Base-by-base conservation (phyloP, 2,113 vertebrate genomes). In the Neolamprologus hecqui region DNA sequence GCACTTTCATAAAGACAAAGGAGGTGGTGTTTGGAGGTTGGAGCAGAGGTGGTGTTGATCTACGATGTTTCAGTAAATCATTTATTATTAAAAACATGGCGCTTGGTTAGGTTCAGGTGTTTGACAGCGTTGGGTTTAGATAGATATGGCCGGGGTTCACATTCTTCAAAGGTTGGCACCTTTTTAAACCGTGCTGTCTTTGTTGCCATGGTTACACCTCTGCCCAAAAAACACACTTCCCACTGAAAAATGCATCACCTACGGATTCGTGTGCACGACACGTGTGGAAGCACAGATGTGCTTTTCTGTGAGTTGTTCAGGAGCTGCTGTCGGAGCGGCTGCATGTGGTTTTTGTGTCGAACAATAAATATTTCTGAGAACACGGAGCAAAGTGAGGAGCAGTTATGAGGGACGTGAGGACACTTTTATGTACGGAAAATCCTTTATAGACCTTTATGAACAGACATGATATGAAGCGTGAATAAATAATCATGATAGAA, bases 401-500 rank as follows among this genome's bases (percentile, higher is more conserved):
- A 35, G 31, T 63, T n/a, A 63, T 35, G 31, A 63, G 54, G 23
- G 23, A 26, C 4, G 23, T 57, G 6, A 57, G 15, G 15, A 35
- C 58, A 7, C 28, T 3, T 63, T 35, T 35, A 35, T n/a, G 6
- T 31, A 33, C 0, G 31, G 60, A n/a, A 65, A 65, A 65, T 33
- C 60, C 60, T 65, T n/a, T 65, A 65, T n/a, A 65, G 60, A n/a
- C 31, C 17, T 65, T 12, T 0, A 65, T 35, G 0, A 65, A 37
- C 60, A 68, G 33, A 13, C 31, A 37, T 65, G 57, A 60, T 10
- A 19, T 65, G 33, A 65, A n/a, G 60, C 6, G 11, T 7, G 10
- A 19, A 65, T n/a, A n/a, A 65, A 35, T 35, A 65, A 65, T n/a
- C 31, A 2, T 3, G 17, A 65, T 4, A 2, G 15, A 63, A 35